Conservation (phyloP, 2,797 vertebrate genomes). For the Parotocinclus haroldoi region DNA sequence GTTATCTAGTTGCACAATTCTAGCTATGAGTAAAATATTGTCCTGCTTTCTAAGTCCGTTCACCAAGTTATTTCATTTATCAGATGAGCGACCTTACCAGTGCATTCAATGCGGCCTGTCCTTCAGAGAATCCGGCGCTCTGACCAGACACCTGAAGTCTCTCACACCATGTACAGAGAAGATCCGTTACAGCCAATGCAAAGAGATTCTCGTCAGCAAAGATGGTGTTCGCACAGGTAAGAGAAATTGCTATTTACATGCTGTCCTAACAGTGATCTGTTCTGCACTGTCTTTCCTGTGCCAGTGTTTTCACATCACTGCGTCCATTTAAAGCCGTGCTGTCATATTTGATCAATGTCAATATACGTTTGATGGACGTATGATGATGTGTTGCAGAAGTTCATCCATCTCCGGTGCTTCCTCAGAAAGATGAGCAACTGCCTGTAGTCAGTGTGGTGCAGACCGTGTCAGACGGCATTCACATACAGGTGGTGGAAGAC, state of each 20-base stretch:
- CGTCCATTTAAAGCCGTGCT: background rate
- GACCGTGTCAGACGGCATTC: constrained; percentile 84
- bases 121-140: constrained; percentile 93
- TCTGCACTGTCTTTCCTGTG: too few species aligned
- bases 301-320: background rate
- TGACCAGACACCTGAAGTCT: constrained; percentile 93
- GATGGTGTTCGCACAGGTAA: constrained; percentile 82
- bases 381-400: constrained; percentile 26
- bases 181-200: constrained; percentile 86
- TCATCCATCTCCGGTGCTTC: constrained; percentile 11
- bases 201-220: constrained; percentile 82
- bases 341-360: constrained; percentile 7
- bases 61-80: background rate
- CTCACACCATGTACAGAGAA: constrained; percentile 96
- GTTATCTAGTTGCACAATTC: too few species aligned
- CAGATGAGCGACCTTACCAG: constrained; percentile 94
- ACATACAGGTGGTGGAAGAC: constrained; percentile 84
- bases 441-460: constrained; percentile 86
- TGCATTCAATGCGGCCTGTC: constrained; percentile 93
- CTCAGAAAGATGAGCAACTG: constrained; percentile 60
- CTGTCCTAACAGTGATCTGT: too few species aligned
- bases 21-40: too few species aligned
- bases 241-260: background rate
- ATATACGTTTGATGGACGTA: constrained; percentile 7
- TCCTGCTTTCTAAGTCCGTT: too few species aligned